Evolutionary conservation across 1,140 invertebrate species (phyloP), one percentile per base, ranked within the genome.

Genomic region (Aphelinus atriplicis): DNA sequence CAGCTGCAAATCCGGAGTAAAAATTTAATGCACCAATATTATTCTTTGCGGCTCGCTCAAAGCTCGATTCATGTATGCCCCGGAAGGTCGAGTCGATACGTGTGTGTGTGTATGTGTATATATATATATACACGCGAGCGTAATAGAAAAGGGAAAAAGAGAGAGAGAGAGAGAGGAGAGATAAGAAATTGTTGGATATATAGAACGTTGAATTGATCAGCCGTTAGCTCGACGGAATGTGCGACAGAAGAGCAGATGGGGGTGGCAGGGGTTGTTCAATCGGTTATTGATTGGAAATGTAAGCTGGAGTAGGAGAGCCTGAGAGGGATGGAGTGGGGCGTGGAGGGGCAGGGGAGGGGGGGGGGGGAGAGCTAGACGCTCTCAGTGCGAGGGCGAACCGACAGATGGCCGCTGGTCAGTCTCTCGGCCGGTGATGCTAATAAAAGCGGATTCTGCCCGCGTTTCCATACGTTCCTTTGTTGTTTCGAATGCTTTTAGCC

Each of bases 261-360:
- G 77, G 76, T 73, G 78, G 79, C 66, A 80, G 81, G 82, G 82
- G 80, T 78, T 79, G 81, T 85, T 84, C 84, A 87, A 87, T 87
- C 83, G 84, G 81, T 87, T 86, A 87, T 87, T 87, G 84, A 86
- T 87, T 87, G 84, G 83, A 84, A 85, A 84, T 84, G 84, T 86
- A 85, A 85, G 83, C 82, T 75, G 77, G 79, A 76, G 10, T 50
- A 70, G 67, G 67, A 51, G 9, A 66, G 75, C 60, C 68, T 45
- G 68, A 73, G 60, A 64, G 68, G 10, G 73, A 76, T 58, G 75
- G 67, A 65, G 78, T 26, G 62, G 57, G 57, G 67, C n/a, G 62
- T 50, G 53, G 63, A 57, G 53, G 10, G 55, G 71, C 62, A 51
- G 66, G 10, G 46, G 42, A 51, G 73, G 73, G 53, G 46, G 77